Percentiles rank a stretch among this genome's conserved stretches.
Evolutionary conservation across 2,888 invertebrate species (phyloP).

Genomic region (Scaeva pyrastri): DNA sequence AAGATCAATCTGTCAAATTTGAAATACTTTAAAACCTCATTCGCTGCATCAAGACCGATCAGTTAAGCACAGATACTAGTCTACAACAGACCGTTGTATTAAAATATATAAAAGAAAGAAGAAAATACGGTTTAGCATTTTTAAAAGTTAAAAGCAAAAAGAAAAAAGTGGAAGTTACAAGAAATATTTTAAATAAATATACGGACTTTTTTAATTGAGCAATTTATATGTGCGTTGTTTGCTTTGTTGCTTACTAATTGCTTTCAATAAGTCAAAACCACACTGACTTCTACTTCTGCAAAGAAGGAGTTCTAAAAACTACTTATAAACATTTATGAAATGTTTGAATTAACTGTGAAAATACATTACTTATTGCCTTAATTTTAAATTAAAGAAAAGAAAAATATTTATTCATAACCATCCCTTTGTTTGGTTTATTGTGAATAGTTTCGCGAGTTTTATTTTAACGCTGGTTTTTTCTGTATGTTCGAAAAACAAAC

Average conservation of each 20-base stretch:
- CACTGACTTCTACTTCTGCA: not conserved
- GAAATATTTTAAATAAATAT: slow-evolving; percentile 11
- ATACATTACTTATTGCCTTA: not conserved
- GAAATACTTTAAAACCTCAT: slow-evolving; percentile 60
- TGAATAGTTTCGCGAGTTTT: slow-evolving; percentile 20
- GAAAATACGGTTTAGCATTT: slow-evolving; percentile 35
- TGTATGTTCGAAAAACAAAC: not conserved
- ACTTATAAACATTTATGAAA: not conserved
- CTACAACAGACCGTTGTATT: slow-evolving; percentile 43
- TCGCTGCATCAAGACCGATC: slow-evolving; percentile 48
- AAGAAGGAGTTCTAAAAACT: slow-evolving; percentile 2
- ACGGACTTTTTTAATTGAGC: slow-evolving; percentile 50
- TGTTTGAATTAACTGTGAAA: slow-evolving; percentile 42
- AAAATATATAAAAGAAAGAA: not conserved
- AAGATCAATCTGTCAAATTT: slow-evolving; percentile 59
- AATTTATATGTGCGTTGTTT: slow-evolving; percentile 56
- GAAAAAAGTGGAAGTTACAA: slow-evolving; percentile 7
- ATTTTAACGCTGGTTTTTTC: not conserved
- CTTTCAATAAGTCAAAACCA: slow-evolving; percentile 44
- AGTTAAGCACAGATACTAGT: slow-evolving; percentile 64
- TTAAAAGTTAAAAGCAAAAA: not conserved
- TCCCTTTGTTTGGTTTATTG: slow-evolving; percentile 12
- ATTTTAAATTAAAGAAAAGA: not conserved
- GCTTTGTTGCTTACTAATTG: slow-evolving; percentile 48
- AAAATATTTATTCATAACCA: slow-evolving; percentile 23